Conservation (phyloP, 1,140 invertebrate species). For the Drosophila biarmipes region DNA sequence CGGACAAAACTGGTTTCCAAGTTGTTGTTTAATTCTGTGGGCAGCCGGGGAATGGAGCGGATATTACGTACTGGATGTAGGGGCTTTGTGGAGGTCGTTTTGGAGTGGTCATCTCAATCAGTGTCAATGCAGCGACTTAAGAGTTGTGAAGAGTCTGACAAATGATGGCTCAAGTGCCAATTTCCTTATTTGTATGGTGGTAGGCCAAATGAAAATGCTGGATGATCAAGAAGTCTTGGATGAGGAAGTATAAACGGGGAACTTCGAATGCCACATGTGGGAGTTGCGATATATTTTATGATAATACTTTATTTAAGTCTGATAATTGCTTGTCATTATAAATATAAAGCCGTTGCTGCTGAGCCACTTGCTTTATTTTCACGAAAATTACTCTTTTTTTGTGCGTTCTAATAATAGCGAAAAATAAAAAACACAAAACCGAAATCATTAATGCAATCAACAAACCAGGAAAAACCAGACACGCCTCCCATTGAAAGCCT, state of each 20-base stretch:
- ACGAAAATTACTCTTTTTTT: constrained; percentile 12
- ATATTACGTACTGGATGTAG: background rate
- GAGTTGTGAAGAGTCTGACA: constrained; percentile 52
- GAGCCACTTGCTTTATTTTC: constrained; percentile 1
- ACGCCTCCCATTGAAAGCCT: constrained; percentile 27
- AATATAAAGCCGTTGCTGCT: background rate
- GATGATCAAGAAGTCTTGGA: background rate
- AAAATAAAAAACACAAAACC: background rate
- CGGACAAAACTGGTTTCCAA: constrained; percentile 16
- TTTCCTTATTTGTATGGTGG: constrained; percentile 44
- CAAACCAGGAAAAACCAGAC: constrained; percentile 28
- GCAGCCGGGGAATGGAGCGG: constrained; percentile 1
- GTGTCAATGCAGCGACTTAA: constrained; percentile 25
- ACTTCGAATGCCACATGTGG: background rate
- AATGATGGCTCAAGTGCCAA: constrained; percentile 61
- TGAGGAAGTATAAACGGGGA: constrained; percentile 14
- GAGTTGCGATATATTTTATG: constrained; percentile 4
- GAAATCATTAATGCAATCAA: constrained; percentile 45
- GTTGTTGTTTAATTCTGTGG: constrained; percentile 4
- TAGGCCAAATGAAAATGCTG: constrained; percentile 7
- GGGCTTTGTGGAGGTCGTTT: constrained; percentile 16
- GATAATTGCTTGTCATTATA: background rate
- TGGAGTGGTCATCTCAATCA: constrained; percentile 46
- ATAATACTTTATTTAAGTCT: background rate
- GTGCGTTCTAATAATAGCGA: constrained; percentile 17